Evolutionary conservation across 2,888 invertebrate species (phyloP), one percentile per base, ranked within the genome.

Genomic region (Oxyteleia sp.): DNA sequence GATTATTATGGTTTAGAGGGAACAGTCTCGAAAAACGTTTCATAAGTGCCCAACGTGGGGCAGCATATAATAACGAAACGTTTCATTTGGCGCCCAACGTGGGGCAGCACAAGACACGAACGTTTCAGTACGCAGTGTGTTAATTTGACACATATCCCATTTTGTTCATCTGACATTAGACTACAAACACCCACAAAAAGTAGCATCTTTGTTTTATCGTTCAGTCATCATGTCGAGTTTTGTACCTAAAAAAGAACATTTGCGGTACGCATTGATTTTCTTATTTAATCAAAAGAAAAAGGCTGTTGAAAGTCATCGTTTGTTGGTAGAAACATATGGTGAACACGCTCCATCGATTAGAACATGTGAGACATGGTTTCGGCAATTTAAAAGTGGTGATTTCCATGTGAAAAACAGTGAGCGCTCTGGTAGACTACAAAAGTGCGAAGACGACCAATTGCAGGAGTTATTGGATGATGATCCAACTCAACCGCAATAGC

Each of bases 401-500:
- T 72, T 61, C 45, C 29, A 63, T 43, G 4, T 51, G 16, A 57
- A 8, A 41, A 20, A 45, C 41, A 47, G 29, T 13, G 57, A 55
- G 23, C 69, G 15, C 13, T 13, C 38, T n/a, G 51, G 51, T 32
- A 8, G 26, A 72, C 10, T 47, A 7, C 66, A 75, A 74, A 74
- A 74, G 38, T 74, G 63, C 16, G 76, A 84, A 79, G 72, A 84
- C 35, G 57, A 45, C 20, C 79, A 79, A 76, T 80, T 80, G 74
- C 76, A 80, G 49, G 72, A 55, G 20, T 53, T 85, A 63, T 69
- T 85, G 49, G 80, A 83, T 64, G 81, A 83, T 79, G 81, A 86
- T 63, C 57, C 66, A 13, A 68, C 59, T 20, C 82, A 84, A 82
- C 74, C 75, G 32, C 84, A 71, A 76, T 11, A 82, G 45, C 63